These are phyloP conservation scores for Machaerirhynchus nigripectus DNA, from an alignment of 2,113 vertebrate genomes.

Conservation along the genomic window DNA sequence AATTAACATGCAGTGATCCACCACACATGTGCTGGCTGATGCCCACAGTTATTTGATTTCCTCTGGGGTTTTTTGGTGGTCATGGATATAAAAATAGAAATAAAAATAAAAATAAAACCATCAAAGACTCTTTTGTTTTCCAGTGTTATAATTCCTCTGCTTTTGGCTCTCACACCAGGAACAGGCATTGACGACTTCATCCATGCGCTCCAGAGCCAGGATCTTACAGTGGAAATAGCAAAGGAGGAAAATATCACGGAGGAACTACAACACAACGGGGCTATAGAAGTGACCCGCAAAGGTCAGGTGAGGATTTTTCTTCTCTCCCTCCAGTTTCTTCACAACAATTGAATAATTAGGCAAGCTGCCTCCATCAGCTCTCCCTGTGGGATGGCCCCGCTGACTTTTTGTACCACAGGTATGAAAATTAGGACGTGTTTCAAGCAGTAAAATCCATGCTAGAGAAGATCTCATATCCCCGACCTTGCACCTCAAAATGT, in stretches of 20 bases:
- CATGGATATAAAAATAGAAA: neutral
- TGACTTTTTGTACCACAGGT: neutral
- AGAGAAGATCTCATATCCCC: neutral
- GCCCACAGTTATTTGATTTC: neutral
- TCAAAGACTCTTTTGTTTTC: neutral
- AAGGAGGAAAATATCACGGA: slow-evolving; percentile 76
- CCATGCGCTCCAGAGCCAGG: slow-evolving; percentile 78
- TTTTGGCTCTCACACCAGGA: slow-evolving; percentile 59
- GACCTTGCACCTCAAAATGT: neutral
- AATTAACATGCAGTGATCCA: neutral
- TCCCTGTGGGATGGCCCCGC: neutral
- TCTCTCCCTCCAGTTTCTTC: neutral
- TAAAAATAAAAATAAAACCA: neutral
- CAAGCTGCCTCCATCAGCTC: neutral
- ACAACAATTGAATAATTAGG: neutral
- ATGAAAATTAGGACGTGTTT: neutral
- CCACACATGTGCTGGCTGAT: neutral
- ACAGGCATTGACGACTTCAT: slow-evolving; percentile 84
- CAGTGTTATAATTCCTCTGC: neutral
- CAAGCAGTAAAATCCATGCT: neutral
- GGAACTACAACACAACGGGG: slow-evolving; percentile 82
- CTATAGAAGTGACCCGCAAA: slow-evolving; percentile 79
- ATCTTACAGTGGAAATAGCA: slow-evolving; percentile 82
- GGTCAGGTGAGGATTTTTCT: slow-evolving; percentile 73
- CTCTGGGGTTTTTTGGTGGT: neutral